Conservation (phyloP, 2,113 vertebrate genomes). For the Lamprotornis superbus region DNA sequence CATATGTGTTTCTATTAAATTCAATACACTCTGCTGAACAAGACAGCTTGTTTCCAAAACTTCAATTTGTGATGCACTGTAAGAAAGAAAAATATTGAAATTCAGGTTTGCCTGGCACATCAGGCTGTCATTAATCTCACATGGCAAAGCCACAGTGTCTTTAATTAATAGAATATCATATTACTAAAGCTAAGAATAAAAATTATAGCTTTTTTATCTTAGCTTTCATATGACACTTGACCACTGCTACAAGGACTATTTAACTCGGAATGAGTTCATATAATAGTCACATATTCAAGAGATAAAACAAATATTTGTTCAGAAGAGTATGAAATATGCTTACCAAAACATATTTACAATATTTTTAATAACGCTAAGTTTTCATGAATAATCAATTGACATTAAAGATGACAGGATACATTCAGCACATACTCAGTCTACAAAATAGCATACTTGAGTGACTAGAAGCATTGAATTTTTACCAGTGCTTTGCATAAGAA, state of each 20-base stretch:
- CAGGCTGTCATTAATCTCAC: conserved; percentile 27
- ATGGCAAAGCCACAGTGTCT: neutral
- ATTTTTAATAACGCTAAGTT: neutral
- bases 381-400: neutral
- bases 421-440: neutral
- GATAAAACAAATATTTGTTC: conserved; percentile 14
- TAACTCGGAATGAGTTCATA: neutral
- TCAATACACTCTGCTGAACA: conserved; percentile 12
- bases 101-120: conserved; percentile 22
- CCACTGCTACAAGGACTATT: neutral
- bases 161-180: conserved; percentile 40
- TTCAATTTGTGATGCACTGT: conserved; percentile 18
- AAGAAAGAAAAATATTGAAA: conserved; percentile 41
- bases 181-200: conserved; percentile 16
- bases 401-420: neutral
- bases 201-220: neutral
- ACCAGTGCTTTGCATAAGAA: neutral
- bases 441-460: neutral
- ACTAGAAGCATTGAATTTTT: neutral
- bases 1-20: conserved; percentile 15
- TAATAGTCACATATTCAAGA: neutral
- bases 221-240: conserved; percentile 13
- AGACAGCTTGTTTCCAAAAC: neutral
- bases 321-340: neutral
- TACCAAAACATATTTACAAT: neutral